Conservation (phyloP, 2,113 vertebrate species). For the Halcyon malimbica region DNA sequence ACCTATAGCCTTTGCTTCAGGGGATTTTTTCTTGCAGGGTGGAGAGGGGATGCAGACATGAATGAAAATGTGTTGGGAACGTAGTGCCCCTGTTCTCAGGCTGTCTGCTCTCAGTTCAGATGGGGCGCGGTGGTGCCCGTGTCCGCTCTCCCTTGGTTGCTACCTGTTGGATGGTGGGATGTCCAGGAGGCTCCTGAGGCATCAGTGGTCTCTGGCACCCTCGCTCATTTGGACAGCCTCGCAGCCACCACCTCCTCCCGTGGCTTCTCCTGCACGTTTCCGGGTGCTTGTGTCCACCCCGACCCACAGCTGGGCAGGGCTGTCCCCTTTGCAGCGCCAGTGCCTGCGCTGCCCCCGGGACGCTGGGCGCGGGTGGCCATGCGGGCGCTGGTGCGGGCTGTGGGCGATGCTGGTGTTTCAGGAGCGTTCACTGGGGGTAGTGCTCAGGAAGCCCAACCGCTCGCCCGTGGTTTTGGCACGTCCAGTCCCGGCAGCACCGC, state of each 20-base stretch:
- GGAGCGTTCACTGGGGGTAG: not conserved
- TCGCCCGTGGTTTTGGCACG: rapidly evolving
- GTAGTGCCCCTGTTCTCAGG: rapidly evolving
- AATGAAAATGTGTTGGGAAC: rapidly evolving
- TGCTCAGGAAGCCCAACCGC: rapidly evolving
- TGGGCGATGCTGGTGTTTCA: rapidly evolving
- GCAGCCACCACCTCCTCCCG: not conserved
- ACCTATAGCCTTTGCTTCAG: not conserved
- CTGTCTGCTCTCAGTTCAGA: not conserved
- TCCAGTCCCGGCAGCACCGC: rapidly evolving
- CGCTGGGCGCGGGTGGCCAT: not conserved
- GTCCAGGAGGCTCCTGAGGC: not conserved
- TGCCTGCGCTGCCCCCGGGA: not conserved
- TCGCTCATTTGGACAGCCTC: rapidly evolving
- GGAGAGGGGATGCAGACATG: not conserved
- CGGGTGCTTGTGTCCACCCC: not conserved
- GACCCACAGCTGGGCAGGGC: rapidly evolving
- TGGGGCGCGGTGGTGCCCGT: rapidly evolving
- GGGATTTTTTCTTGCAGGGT: not conserved
- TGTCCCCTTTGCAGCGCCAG: no score
- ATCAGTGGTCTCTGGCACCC: not conserved
- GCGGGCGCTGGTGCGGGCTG: not conserved
- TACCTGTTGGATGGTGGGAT: not conserved
- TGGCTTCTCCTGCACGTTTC: not conserved
- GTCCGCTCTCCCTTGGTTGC: rapidly evolving